Conservation (phyloP, 2,888 invertebrate species). For the Nymphalis urticae region DNA sequence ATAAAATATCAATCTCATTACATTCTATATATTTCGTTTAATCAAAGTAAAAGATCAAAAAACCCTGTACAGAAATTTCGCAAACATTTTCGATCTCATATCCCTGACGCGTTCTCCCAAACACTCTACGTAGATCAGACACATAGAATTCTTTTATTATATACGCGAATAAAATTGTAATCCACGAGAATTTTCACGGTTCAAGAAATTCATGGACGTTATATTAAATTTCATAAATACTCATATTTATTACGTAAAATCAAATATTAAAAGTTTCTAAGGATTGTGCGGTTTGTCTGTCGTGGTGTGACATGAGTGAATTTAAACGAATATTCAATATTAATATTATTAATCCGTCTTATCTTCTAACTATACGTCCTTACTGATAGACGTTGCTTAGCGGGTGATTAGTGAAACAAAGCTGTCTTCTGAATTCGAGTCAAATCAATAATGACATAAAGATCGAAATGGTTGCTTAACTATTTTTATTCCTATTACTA, state of each 20-base stretch:
- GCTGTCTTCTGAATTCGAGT: too few species aligned
- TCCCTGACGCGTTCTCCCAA: background rate
- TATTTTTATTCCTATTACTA: too few species aligned
- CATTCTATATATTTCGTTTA: too few species aligned
- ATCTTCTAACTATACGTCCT: too few species aligned
- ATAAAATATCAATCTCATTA: background rate
- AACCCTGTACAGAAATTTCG: background rate
- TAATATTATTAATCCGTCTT: background rate
- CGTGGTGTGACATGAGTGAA: background rate
- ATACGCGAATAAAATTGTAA: constrained; percentile 1
- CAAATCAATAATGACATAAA: too few species aligned
- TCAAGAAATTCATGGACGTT: background rate
- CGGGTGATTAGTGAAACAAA: too few species aligned
- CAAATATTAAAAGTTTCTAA: background rate
- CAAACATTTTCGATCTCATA: constrained; percentile 5
- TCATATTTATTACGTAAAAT: background rate
- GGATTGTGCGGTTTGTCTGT: background rate
- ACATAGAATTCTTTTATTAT: background rate
- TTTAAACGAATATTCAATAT: background rate
- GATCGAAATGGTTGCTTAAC: too few species aligned
- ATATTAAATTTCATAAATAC: background rate
- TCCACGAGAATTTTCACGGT: background rate
- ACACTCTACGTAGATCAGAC: background rate
- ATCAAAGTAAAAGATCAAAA: background rate
- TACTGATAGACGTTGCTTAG: too few species aligned